These are phyloP conservation scores for Dufourea novaeangliae DNA, from an alignment of 1,140 invertebrate genomes.

Conservation along the genomic window DNA sequence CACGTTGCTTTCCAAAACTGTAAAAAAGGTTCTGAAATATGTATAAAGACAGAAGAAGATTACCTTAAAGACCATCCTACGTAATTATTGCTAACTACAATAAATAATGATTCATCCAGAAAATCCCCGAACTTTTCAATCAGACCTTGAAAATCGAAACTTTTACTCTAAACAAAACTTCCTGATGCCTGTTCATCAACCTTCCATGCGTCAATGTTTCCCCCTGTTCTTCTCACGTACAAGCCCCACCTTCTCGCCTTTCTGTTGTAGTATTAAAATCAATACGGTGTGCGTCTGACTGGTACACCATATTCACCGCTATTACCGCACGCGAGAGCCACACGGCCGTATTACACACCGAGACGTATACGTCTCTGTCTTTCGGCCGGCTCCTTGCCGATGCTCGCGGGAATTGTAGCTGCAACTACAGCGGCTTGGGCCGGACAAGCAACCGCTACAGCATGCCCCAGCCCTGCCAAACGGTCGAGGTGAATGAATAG, in stretches of 20 bases:
- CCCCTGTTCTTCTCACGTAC: neutral
- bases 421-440: constrained; percentile 48
- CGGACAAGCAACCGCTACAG: constrained; percentile 43
- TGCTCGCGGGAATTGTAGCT: constrained; percentile 59
- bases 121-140: too few species aligned
- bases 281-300: constrained; percentile 76
- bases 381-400: constrained; percentile 27
- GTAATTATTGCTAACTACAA: too few species aligned
- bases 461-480: constrained; percentile 20
- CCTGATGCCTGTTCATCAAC: too few species aligned
- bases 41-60: too few species aligned
- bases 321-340: constrained; percentile 59
- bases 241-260: constrained; percentile 48
- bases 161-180: too few species aligned
- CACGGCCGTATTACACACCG: constrained; percentile 7
- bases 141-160: too few species aligned
- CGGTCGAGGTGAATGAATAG: constrained; percentile 22
- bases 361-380: constrained; percentile 23
- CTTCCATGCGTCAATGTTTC: too few species aligned
- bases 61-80: too few species aligned
- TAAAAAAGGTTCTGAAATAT: too few species aligned
- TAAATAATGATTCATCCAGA: too few species aligned
- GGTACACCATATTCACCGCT: constrained; percentile 66
- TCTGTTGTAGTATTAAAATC: constrained; percentile 72
- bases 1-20: too few species aligned